A percentile compares a stretch with the other conserved stretches of the same genome.
Conservation (phyloP, 1,140 invertebrate species). For the Drosophila tani region DNA sequence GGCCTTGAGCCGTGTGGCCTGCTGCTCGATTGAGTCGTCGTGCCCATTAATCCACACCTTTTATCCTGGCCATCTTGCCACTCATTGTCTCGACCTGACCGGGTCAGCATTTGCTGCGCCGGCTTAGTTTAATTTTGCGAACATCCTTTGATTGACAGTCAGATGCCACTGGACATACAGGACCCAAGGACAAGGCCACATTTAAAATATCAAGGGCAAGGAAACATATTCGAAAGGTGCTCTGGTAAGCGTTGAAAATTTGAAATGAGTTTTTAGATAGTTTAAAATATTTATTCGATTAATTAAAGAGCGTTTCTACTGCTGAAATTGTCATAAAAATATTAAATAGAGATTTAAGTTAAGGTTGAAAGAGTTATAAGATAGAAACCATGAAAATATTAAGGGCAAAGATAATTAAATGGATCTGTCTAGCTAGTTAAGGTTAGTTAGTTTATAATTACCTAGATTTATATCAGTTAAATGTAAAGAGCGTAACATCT, state of each 20-base stretch:
- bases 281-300: background rate
- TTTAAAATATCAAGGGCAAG: background rate
- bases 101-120: conserved; percentile 55
- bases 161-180: conserved; percentile 54
- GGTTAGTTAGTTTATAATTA: too few relatives aligned
- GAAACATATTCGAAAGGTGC: background rate
- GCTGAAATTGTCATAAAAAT: background rate
- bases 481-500: too few relatives aligned
- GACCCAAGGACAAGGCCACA: conserved; percentile 7
- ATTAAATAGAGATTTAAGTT: too few relatives aligned
- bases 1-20: conserved; percentile 63
- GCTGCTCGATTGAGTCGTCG: conserved; percentile 77
- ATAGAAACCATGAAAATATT: too few relatives aligned
- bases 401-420: too few relatives aligned
- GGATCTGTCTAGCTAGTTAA: too few relatives aligned
- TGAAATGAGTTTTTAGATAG: background rate
- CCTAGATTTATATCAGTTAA: too few relatives aligned
- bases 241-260: background rate
- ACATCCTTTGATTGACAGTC: conserved; percentile 72
- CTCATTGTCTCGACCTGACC: conserved; percentile 18
- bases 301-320: background rate
- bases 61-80: conserved; percentile 41
- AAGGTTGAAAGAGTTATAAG: too few relatives aligned
- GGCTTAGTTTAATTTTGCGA: conserved; percentile 68
- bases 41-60: conserved; percentile 75